Evolutionary conservation across 2,888 invertebrate genomes (phyloP).

Genomic region (Sinelater perroti): DNA sequence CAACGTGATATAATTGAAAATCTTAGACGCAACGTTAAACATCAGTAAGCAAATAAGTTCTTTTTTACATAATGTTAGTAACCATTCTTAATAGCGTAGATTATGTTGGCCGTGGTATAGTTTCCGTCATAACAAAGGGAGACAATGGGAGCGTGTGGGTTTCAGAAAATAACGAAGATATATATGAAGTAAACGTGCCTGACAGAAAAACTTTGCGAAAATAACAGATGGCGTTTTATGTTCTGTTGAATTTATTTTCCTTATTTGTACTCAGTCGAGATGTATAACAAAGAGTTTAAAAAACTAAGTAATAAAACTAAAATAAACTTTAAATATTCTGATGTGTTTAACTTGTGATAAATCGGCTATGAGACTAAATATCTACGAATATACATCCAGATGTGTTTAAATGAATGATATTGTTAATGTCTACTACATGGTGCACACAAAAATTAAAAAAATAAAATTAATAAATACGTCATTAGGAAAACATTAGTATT

Average conservation of each 20-base stretch:
- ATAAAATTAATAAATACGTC: no score
- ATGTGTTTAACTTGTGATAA: no score
- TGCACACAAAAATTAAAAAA: no score
- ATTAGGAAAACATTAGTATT: no score
- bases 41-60: not conserved
- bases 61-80: not conserved
- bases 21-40: constrained; percentile 49
- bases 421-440: no score
- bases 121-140: constrained; percentile 55
- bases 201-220: constrained; percentile 32
- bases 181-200: constrained; percentile 55
- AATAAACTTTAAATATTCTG: no score
- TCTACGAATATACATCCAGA: no score
- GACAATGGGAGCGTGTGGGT: constrained; percentile 65
- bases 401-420: no score
- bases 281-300: no score
- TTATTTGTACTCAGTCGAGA: not conserved
- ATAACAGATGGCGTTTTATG: constrained; percentile 1
- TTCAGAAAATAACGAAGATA: constrained; percentile 60
- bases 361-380: no score
- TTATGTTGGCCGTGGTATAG: constrained; percentile 54
- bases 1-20: not conserved
- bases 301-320: no score
- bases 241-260: not conserved
- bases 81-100: constrained; percentile 8